Evolutionary conservation across 2,797 vertebrate species (phyloP), one percentile per base, ranked within the genome.

Genomic region (Diglossa cyanea): DNA sequence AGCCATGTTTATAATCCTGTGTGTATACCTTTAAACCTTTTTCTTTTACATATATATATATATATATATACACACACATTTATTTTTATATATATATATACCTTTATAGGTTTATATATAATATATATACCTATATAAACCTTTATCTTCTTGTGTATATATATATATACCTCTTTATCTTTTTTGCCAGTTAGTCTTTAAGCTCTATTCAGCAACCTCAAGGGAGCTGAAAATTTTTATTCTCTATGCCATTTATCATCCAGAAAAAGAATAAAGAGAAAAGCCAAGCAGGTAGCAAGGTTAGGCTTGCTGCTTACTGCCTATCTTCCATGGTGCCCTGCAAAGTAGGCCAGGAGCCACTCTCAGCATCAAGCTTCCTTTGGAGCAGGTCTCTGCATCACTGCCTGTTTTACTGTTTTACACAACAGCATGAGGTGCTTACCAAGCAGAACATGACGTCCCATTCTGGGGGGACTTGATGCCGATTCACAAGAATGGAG

Each of bases 311-410:
- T 77, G 18, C 33, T 71, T 74, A 67, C 6, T 67, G 25, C 25
- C 28, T 55, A 10, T 53, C 25, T 79, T 67, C 51, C 71, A 79
- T 26, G 28, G 17, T 28, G 21, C 66, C 33, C 47, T 70, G 60
- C 26, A 86, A 82, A 79, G 54, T 1, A 90, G 75, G 23, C n/a
- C 42, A 88, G 33, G 21, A 53, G 53, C 23, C 42, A 79, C 39
- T 23, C 48, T 28, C 18, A 55, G 25, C 42, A 45, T 16, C 24
- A 79, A 68, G 20, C 13, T 75, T 35, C 0, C 0, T 58, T 47
- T 35, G 47, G 66, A 88, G 53, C 55, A 80, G 48, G 23, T 20
- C 17, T 53, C 39, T 40, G 13, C 30, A 63, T 20, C 48, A 39
- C 24, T 17, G 54, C 30, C 31, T 3, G 0, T 66, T 80, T 42